These are phyloP conservation scores for Anoplopoma fimbria DNA, from an alignment of 2,113 vertebrate species.

Conservation along the genomic window DNA sequence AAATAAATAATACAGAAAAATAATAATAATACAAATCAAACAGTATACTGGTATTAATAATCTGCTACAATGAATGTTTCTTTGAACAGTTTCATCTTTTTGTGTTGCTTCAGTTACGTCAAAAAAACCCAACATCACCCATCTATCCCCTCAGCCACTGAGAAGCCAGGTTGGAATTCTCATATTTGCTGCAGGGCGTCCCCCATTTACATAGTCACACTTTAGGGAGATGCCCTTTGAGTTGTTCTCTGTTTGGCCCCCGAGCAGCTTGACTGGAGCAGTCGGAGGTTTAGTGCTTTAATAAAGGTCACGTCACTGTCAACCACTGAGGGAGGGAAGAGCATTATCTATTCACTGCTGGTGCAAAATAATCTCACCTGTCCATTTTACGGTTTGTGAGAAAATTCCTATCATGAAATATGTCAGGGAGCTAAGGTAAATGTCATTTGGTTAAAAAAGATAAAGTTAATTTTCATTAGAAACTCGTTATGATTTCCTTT, in stretches of 20 bases:
- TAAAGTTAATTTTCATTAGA: not conserved
- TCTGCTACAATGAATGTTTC: not conserved
- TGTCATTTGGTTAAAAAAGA: slow-evolving; percentile 1
- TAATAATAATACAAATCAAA: not conserved
- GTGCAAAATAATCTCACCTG: slow-evolving; percentile 9
- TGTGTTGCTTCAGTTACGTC: not conserved
- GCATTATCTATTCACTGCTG: slow-evolving; percentile 43
- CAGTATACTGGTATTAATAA: not conserved
- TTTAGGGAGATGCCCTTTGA: slow-evolving; percentile 61
- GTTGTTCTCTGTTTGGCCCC: slow-evolving; percentile 42
- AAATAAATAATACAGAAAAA: no score
- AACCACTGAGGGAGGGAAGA: slow-evolving; percentile 10
- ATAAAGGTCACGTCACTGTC: slow-evolving; percentile 67
- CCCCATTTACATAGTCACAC: slow-evolving; percentile 44
- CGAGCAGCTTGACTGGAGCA: slow-evolving; percentile 39
- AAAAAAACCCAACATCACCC: slow-evolving; percentile 22
- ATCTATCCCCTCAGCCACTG: not conserved
- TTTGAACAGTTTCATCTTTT: not conserved
- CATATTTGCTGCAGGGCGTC: slow-evolving; percentile 47
- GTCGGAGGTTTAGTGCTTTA: slow-evolving; percentile 46
- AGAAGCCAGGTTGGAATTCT: slow-evolving; percentile 6
- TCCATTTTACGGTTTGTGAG: not conserved
- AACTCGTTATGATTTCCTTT: not conserved
- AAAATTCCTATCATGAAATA: slow-evolving; percentile 1
- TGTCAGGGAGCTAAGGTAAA: not conserved